Percentiles rank a stretch among this genome's conserved stretches.
Conservation (phyloP, 2,797 vertebrate genomes). For the Erethizon dorsatum region DNA sequence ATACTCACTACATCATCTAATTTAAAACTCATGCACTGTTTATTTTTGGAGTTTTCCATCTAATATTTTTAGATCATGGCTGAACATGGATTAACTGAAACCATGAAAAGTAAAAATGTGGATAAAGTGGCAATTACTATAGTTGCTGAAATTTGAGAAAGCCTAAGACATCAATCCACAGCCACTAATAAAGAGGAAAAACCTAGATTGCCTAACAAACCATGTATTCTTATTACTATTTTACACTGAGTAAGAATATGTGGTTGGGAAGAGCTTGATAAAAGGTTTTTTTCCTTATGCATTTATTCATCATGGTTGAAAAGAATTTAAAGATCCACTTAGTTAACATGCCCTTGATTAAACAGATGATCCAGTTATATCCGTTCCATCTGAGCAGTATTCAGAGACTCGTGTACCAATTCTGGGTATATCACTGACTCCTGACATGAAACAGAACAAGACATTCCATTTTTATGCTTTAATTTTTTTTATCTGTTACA, state of each 20-base stretch:
- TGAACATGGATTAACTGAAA: not conserved
- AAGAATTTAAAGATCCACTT: not conserved
- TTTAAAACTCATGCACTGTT: not conserved
- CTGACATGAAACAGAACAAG: not conserved
- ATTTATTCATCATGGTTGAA: not conserved
- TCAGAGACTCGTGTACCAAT: not conserved
- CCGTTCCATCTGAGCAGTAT: not conserved
- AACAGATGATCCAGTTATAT: not conserved
- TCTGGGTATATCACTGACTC: not conserved
- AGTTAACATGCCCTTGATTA: not conserved
- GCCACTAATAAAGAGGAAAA: not conserved
- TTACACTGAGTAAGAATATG: not conserved
- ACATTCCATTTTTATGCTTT: not conserved
- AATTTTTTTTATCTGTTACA: not conserved
- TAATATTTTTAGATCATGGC: not conserved
- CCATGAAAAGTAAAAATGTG: not conserved
- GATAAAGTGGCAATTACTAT: not conserved
- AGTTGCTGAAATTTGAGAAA: not conserved
- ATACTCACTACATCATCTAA: not conserved
- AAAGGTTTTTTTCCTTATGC: not conserved
- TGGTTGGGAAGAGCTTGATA: not conserved
- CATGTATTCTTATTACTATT: not conserved
- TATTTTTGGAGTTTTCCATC: not conserved
- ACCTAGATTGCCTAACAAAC: not conserved
- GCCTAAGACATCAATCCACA: no score